Conservation (phyloP, 2,888 invertebrate species). For the Malthinus seriepunctatus region DNA sequence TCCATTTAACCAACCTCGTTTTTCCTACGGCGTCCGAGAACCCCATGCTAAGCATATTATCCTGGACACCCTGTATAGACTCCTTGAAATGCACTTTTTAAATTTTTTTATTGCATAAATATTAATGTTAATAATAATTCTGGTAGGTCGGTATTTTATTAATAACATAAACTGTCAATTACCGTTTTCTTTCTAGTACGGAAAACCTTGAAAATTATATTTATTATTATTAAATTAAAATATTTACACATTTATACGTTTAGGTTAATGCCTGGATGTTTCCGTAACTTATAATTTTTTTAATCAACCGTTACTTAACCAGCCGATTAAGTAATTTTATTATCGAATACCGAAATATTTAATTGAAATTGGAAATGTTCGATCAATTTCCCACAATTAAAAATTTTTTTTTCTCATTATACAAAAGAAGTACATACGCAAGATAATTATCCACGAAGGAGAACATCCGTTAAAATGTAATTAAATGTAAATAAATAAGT, state of each 20-base stretch:
- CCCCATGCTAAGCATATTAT: no score
- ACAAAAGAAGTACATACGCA: background rate
- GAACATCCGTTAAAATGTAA: conserved; percentile 2
- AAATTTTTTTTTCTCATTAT: background rate
- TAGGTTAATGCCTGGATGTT: background rate
- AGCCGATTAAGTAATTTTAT: background rate
- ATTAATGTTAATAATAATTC: no score
- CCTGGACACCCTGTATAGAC: no score
- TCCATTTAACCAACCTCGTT: no score
- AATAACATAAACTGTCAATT: conserved; percentile 9
- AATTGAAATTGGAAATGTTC: no score
- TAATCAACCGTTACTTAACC: background rate
- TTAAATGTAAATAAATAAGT: background rate
- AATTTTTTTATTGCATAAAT: no score
- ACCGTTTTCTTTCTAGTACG: conserved; percentile 18
- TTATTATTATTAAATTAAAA: conserved; percentile 2
- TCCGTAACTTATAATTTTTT: background rate
- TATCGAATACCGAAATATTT: background rate
- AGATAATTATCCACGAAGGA: no score
- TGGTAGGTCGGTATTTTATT: background rate
- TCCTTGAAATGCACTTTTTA: no score
- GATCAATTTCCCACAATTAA: background rate
- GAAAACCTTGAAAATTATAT: conserved; percentile 14
- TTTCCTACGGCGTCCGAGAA: no score
- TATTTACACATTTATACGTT: background rate